A percentile compares a stretch with the other conserved stretches of the same genome.
Conservation (phyloP, 2,888 invertebrate species). For the Trypoxylon attenuatum region DNA sequence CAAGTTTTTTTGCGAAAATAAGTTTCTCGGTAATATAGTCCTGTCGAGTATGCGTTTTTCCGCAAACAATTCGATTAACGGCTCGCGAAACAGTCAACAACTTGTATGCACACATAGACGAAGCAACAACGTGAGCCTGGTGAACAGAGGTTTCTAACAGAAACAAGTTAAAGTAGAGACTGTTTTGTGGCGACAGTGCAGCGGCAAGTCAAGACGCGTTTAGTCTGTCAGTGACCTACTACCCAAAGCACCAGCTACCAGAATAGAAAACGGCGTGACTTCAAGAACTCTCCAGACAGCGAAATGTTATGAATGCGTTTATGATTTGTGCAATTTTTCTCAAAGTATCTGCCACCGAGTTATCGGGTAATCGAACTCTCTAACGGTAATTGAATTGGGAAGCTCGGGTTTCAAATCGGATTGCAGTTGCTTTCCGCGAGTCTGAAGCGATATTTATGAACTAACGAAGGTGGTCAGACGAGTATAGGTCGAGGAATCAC, state of each 20-base stretch:
- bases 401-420: not conserved
- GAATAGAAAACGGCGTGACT: constrained; percentile 47
- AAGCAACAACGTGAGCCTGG: too few species aligned
- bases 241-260: constrained; percentile 38
- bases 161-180: constrained; percentile 8
- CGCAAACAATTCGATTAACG: too few species aligned
- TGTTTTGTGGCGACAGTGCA: constrained; percentile 20
- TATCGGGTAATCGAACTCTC: not conserved
- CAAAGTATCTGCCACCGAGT: not conserved
- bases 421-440: not conserved
- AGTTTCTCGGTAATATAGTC: too few species aligned
- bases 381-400: not conserved
- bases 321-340: not conserved
- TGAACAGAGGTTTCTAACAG: too few species aligned
- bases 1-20: too few species aligned
- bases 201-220: constrained; percentile 24
- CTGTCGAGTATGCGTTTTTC: too few species aligned
- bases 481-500: not conserved
- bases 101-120: too few species aligned
- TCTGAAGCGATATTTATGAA: not conserved
- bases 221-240: constrained; percentile 55
- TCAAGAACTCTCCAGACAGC: constrained; percentile 30
- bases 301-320: constrained; percentile 24
- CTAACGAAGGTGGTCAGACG: not conserved
- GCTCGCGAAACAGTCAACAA: too few species aligned